These are phyloP conservation scores for Danaus chrysippus DNA, from an alignment of 2,888 invertebrate species.

Conservation along the genomic window DNA sequence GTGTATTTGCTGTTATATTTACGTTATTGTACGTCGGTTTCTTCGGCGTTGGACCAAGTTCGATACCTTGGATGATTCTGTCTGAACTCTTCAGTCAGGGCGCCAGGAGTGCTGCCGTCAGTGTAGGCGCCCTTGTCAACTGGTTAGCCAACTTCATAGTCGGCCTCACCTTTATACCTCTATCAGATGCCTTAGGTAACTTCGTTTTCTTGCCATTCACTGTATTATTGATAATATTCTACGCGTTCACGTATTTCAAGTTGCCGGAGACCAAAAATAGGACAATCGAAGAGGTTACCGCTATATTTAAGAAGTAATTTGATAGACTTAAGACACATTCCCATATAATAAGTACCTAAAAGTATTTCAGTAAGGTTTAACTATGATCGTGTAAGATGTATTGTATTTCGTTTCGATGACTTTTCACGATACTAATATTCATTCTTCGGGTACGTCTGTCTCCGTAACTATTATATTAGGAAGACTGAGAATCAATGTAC, in stretches of 20 bases:
- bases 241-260: slow-evolving; percentile 67
- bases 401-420: slow-evolving; percentile 32
- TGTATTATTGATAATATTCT: slow-evolving; percentile 65
- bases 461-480: slow-evolving; percentile 45
- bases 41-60: slow-evolving; percentile 75
- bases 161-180: slow-evolving; percentile 65
- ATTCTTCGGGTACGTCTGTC: slow-evolving; percentile 36
- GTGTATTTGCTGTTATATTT: slow-evolving; percentile 69
- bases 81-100: slow-evolving; percentile 74
- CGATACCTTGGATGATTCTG: slow-evolving; percentile 76
- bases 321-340: slow-evolving; percentile 45
- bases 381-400: slow-evolving; percentile 51
- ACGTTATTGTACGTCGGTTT: slow-evolving; percentile 71
- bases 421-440: slow-evolving; percentile 30
- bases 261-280: slow-evolving; percentile 75
- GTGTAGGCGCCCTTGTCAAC: slow-evolving; percentile 71
- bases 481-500: slow-evolving; percentile 62
- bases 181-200: slow-evolving; percentile 57
- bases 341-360: slow-evolving; percentile 44
- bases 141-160: slow-evolving; percentile 77
- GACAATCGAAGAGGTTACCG: slow-evolving; percentile 73
- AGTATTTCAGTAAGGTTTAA: slow-evolving; percentile 52
- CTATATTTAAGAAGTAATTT: slow-evolving; percentile 66
- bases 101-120: slow-evolving; percentile 70
- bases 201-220: slow-evolving; percentile 73